A percentile compares a stretch with the other conserved stretches of the same genome.
Conservation (phyloP, 2,888 invertebrate species). For the Corythucha ciliata region DNA sequence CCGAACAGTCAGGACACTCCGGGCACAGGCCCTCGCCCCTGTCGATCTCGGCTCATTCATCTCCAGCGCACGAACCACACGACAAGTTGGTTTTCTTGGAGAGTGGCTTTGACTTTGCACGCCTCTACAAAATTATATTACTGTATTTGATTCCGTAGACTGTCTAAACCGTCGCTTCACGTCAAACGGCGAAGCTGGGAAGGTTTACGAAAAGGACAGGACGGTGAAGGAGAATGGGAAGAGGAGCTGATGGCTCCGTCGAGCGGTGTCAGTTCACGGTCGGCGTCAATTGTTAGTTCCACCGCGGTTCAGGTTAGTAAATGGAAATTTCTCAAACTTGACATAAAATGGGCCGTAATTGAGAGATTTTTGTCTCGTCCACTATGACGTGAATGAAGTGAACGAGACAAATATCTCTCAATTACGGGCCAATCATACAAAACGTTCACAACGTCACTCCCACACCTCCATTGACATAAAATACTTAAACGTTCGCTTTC, state of each 20-base stretch:
- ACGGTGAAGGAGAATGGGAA: conserved; percentile 25
- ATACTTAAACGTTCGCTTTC: too few species aligned
- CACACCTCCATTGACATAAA: too few species aligned
- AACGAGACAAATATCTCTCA: too few species aligned
- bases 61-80: conserved; percentile 16
- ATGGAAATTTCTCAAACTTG: too few species aligned
- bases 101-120: background rate
- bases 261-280: conserved; percentile 31
- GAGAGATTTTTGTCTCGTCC: background rate
- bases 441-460: too few species aligned
- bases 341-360: too few species aligned
- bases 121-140: background rate
- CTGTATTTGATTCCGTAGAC: background rate
- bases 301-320: conserved; percentile 33
- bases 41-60: conserved; percentile 1
- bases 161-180: background rate
- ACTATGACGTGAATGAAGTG: background rate
- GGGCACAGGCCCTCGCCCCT: too few species aligned
- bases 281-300: conserved; percentile 36
- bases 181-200: conserved; percentile 28
- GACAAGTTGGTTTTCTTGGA: background rate
- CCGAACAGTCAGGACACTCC: too few species aligned
- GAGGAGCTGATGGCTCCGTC: conserved; percentile 27
- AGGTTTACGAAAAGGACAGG: conserved; percentile 23
- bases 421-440: too few species aligned